phyloP scores from a whole-genome alignment of 2,113 vertebrate species.

The Anseranas semipalmata region DNA sequence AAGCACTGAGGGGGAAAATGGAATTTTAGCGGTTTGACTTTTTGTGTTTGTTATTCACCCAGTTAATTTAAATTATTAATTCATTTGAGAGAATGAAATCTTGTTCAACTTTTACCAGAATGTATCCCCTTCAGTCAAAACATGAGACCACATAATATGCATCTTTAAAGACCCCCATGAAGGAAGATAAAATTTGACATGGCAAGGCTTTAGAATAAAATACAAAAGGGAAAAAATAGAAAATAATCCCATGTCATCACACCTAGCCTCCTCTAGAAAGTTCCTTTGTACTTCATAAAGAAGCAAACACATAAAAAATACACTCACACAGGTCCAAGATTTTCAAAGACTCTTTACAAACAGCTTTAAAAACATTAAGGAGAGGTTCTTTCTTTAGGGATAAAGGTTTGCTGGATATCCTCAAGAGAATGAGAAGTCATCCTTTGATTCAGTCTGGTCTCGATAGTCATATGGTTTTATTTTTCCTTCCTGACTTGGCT shows the following conservation, averaged over 20 bases:
- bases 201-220: neutral
- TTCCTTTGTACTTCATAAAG: neutral
- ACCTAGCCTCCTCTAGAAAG: neutral
- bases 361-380: neutral
- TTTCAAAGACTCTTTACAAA: neutral
- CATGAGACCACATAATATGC: neutral
- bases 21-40: neutral
- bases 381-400: neutral
- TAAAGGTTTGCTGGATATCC: neutral
- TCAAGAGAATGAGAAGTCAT: neutral
- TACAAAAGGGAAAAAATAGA: neutral
- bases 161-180: neutral
- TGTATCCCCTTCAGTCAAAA: neutral
- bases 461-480: neutral
- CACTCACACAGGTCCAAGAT: fast-evolving
- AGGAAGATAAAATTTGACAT: neutral
- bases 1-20: neutral
- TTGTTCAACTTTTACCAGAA: neutral
- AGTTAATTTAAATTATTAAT: neutral
- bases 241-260: neutral
- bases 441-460: neutral
- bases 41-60: neutral
- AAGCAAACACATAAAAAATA: neutral
- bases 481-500: neutral
- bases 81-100: neutral